These are phyloP conservation scores for Cyclura pinguis DNA, from an alignment of 2,797 vertebrate species.

Conservation along the genomic window DNA sequence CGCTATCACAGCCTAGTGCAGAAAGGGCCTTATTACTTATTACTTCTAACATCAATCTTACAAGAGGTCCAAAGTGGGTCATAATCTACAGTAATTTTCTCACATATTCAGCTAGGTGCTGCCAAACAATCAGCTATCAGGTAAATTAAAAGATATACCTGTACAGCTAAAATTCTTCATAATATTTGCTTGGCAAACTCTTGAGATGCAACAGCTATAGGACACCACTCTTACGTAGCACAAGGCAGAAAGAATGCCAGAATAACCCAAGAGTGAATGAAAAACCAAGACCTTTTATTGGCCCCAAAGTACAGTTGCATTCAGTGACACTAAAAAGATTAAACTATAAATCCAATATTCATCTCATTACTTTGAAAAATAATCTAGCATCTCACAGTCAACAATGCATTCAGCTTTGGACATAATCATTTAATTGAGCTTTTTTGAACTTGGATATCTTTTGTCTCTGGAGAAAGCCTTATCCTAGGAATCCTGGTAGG, in stretches of 20 bases:
- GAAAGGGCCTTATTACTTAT: not conserved
- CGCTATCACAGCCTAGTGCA: no score
- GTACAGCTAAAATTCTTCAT: not conserved
- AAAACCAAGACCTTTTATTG: not conserved
- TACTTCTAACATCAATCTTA: not conserved
- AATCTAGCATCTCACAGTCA: slow-evolving; percentile 37
- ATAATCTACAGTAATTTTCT: not conserved
- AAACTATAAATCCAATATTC: slow-evolving; percentile 16
- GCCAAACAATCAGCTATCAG: not conserved
- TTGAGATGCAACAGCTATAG: not conserved
- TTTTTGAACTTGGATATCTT: slow-evolving; percentile 41
- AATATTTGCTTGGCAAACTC: not conserved
- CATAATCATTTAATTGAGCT: slow-evolving; percentile 31
- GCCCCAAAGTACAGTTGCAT: slow-evolving; percentile 24
- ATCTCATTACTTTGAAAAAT: slow-evolving; percentile 14
- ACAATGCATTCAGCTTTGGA: slow-evolving; percentile 45
- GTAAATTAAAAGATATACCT: not conserved
- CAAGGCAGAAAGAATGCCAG: not conserved
- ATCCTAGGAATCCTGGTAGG: not conserved
- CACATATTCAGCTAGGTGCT: not conserved
- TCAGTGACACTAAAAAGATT: slow-evolving; percentile 38
- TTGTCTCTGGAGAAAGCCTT: slow-evolving; percentile 35
- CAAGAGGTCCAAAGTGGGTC: not conserved
- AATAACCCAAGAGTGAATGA: not conserved
- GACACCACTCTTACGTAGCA: not conserved